Evolutionary conservation across 2,888 invertebrate genomes (phyloP).

Genomic region (Catocala fraxini): DNA sequence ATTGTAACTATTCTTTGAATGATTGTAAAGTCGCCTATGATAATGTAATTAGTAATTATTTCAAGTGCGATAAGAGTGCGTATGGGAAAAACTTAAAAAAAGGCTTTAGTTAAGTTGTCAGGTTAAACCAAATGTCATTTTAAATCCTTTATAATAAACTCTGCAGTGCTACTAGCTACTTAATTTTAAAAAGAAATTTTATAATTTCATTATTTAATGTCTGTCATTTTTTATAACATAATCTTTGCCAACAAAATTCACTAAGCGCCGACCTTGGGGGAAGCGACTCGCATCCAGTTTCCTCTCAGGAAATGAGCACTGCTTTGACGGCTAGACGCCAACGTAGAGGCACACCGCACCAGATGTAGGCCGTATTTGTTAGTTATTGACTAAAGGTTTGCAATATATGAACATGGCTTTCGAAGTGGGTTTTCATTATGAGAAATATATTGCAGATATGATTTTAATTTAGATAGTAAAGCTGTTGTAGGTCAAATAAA

Average conservation of each 20-base stretch:
- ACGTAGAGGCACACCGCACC: constrained; percentile 32
- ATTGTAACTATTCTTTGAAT: no score
- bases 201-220: neutral
- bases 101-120: no score
- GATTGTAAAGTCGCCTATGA: no score
- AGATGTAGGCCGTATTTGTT: constrained; percentile 15
- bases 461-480: no score
- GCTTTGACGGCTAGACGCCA: constrained; percentile 55
- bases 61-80: no score
- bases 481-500: no score
- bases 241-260: constrained; percentile 49
- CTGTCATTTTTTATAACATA: constrained; percentile 13
- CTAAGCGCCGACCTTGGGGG: constrained; percentile 54
- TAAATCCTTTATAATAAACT: no score
- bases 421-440: neutral
- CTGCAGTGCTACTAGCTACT: no score
- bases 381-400: neutral
- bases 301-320: constrained; percentile 67
- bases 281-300: constrained; percentile 62
- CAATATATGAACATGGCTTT: neutral
- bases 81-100: no score
- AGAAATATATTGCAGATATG: neutral
- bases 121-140: no score
- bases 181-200: no score
- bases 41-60: no score